Evolutionary conservation across 2,113 vertebrate species (phyloP).

Genomic region (Chloroceryle aenea): DNA sequence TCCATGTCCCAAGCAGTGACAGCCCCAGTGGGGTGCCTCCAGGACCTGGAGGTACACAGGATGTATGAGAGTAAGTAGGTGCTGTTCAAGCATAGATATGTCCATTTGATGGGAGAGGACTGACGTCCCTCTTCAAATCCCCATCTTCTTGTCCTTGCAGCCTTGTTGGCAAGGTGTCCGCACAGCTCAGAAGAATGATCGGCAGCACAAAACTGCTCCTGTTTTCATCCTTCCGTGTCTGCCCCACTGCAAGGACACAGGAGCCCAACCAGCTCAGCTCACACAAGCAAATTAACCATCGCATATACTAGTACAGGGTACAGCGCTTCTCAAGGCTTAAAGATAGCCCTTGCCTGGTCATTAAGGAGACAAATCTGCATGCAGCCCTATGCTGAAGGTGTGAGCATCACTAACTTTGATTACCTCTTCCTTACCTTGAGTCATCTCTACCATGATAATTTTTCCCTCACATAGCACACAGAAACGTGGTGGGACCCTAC

Average conservation of each 20-base stretch:
- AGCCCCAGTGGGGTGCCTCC: not conserved
- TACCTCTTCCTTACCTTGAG: not conserved
- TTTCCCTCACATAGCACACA: not conserved
- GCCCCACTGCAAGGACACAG: not conserved
- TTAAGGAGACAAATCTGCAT: not conserved
- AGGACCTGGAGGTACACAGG: not conserved
- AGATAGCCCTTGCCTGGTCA: no score
- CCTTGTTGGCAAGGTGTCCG: not conserved
- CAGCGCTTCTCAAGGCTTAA: not conserved
- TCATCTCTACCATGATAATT: not conserved
- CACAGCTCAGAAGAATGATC: not conserved
- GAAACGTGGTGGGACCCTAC: not conserved
- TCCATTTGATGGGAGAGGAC: not conserved
- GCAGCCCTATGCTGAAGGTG: not conserved
- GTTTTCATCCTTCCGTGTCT: not conserved
- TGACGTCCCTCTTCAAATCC: not conserved
- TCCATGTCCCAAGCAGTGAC: not conserved
- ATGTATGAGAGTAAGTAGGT: not conserved
- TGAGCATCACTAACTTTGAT: not conserved
- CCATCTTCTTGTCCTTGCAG: not conserved
- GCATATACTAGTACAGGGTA: not conserved
- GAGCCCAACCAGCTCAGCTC: not conserved
- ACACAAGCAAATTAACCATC: not conserved
- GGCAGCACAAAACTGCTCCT: not conserved
- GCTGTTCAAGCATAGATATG: not conserved